Evolutionary conservation across 2,113 vertebrate species (phyloP), one percentile per base, ranked within the genome.

Genomic region (Sigmodon hispidus): DNA sequence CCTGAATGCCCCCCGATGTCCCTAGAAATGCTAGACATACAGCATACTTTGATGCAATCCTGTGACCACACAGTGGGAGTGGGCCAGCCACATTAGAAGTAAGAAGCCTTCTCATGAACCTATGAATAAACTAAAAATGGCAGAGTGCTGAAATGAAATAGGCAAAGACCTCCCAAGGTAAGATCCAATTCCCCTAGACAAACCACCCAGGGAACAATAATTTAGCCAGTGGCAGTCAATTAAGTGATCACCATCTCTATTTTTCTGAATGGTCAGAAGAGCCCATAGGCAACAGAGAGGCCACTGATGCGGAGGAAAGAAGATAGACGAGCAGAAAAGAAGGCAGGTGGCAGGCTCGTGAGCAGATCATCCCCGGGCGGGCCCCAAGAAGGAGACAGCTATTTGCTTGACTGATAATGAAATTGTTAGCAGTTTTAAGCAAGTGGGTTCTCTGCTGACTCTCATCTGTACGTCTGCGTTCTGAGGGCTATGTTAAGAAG

Each of bases 401-500:
- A 10, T 72, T 94, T 86, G 52, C 70, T 80, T 93, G 86, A 45
- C 67, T 90, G 57, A 65, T 88, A 45, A 70, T 63, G 48, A 29
- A 52, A 90, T 73, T 85, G 75, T 92, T 69, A 67, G 57, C 48
- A 65, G 59, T 89, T 95, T 91, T 65, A 84, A 50, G 87, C 67
- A 10, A 94, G 59, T 79, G 31, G 19, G 48, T 93, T 90, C 96
- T 77, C 80, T 89, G 57, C 45, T 96, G 80, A 76, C 69, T 94
- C 89, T 91, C 50, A 48, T 70, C 9, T 75, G 52, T 83, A 93
- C 4, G 34, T 73, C 89, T 93, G 12, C 31, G 73, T 79, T 81
- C 57, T 75, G 48, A 65, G 43, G 55, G 16, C n/a, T 75, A 2
- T 36, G 21, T 95, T 13, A 97, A 95, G 50, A 94, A 59, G 72